Percentiles rank a stretch among this genome's conserved stretches.
Evolutionary conservation across 2,113 vertebrate species (phyloP).

Genomic region (Xyliphius kryptos): DNA sequence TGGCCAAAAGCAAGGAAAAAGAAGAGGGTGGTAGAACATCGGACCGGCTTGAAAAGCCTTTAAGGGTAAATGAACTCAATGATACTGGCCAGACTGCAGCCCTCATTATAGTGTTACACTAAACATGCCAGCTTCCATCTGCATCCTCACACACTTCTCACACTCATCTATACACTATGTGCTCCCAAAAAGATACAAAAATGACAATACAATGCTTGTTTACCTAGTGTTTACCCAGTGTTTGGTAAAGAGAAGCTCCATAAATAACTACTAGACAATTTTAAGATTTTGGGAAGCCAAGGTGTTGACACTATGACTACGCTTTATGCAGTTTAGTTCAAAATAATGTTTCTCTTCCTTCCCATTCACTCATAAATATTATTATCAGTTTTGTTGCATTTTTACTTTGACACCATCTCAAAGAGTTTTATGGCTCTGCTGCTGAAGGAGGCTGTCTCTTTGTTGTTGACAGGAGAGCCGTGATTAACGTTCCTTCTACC

Average conservation of each 20-base stretch:
- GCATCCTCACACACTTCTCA: slow-evolving; percentile 19
- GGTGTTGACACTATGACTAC: neutral
- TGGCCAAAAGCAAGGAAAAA: slow-evolving; percentile 20
- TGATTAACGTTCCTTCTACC: slow-evolving; percentile 67
- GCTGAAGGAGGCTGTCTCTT: slow-evolving; percentile 47
- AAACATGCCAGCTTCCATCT: slow-evolving; percentile 26
- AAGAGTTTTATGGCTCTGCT: slow-evolving; percentile 22
- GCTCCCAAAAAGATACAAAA: slow-evolving; percentile 5
- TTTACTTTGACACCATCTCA: slow-evolving; percentile 55
- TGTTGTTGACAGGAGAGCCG: slow-evolving; percentile 64
- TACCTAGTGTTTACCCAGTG: neutral
- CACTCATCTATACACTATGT: slow-evolving; percentile 4
- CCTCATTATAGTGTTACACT: slow-evolving; percentile 23
- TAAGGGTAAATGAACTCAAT: slow-evolving; percentile 36
- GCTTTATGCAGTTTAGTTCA: slow-evolving; percentile 2
- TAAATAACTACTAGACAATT: slow-evolving; percentile 12
- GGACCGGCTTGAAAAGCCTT: slow-evolving; percentile 19
- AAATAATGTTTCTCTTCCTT: slow-evolving; percentile 25
- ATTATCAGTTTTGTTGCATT: slow-evolving; percentile 48
- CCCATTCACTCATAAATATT: slow-evolving; percentile 43
- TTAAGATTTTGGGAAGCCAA: neutral
- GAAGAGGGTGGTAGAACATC: slow-evolving; percentile 25
- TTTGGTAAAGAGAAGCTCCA: neutral
- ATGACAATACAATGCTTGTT: slow-evolving; percentile 3
- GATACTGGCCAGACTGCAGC: slow-evolving; percentile 31